Evolutionary conservation across 2,797 vertebrate species (phyloP).

Genomic region (Chelonia mydas): DNA sequence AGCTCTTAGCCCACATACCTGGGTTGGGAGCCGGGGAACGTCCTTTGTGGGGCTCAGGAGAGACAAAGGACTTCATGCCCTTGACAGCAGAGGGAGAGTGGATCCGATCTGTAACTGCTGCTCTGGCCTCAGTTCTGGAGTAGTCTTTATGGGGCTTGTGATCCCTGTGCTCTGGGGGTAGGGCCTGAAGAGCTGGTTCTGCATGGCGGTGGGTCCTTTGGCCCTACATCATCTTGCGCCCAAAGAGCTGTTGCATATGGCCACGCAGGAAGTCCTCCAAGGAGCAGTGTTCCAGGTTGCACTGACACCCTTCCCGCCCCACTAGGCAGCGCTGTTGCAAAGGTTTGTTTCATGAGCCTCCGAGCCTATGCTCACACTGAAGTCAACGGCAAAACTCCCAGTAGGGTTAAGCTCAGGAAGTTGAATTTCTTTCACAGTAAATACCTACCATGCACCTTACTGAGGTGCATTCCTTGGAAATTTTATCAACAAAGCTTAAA

Average conservation of each 20-base stretch:
- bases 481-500: not conserved
- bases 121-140: not conserved
- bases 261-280: not conserved
- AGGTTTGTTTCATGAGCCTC: not conserved
- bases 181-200: not conserved
- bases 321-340: not conserved
- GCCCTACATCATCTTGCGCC: not conserved
- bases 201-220: not conserved
- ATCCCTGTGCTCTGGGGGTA: not conserved
- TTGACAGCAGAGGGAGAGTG: not conserved
- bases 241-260: too few relatives aligned
- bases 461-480: not conserved
- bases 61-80: not conserved
- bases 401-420: not conserved
- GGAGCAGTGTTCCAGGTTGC: not conserved
- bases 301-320: not conserved
- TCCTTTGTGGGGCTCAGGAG: not conserved
- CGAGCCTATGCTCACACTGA: not conserved
- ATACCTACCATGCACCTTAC: not conserved
- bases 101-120: not conserved
- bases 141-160: not conserved
- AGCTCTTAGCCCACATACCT: not conserved
- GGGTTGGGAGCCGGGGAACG: not conserved
- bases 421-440: not conserved
- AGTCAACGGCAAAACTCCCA: not conserved